A percentile compares a stretch with the other conserved stretches of the same genome.
phyloP scores from a whole-genome alignment of 2,888 invertebrate genomes.

The Noctua comes region DNA sequence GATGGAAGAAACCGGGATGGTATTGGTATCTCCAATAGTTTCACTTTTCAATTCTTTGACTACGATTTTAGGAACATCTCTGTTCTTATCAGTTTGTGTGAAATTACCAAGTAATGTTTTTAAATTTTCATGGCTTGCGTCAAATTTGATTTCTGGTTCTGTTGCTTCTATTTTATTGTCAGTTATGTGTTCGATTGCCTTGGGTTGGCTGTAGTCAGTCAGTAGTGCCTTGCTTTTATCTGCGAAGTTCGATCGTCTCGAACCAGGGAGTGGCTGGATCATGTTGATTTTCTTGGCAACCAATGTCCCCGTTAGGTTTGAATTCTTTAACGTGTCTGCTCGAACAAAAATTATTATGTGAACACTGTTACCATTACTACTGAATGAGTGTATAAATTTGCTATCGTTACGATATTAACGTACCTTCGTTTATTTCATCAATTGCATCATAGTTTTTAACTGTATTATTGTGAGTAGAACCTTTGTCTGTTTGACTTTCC shows the following conservation, averaged over 20 bases:
- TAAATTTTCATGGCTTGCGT: slow-evolving; percentile 71
- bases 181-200: slow-evolving; percentile 74
- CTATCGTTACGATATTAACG: not conserved
- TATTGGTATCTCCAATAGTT: slow-evolving; percentile 79
- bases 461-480: slow-evolving; percentile 71
- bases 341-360: slow-evolving; percentile 39
- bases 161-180: slow-evolving; percentile 83
- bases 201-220: slow-evolving; percentile 79
- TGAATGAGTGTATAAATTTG: not conserved
- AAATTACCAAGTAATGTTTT: slow-evolving; percentile 75
- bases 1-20: slow-evolving; percentile 82
- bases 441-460: slow-evolving; percentile 77
- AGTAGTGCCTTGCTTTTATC: slow-evolving; percentile 75
- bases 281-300: slow-evolving; percentile 74
- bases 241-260: slow-evolving; percentile 71
- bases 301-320: slow-evolving; percentile 79
- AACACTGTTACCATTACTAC: no score
- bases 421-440: slow-evolving; percentile 85
- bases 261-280: slow-evolving; percentile 60
- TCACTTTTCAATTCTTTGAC: slow-evolving; percentile 81
- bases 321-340: slow-evolving; percentile 79
- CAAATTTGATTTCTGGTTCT: slow-evolving; percentile 72
- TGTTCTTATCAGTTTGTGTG: slow-evolving; percentile 77
- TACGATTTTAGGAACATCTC: slow-evolving; percentile 81
- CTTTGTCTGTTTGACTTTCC: not conserved